phyloP scores from a whole-genome alignment of 2,797 vertebrate genomes.

The Arnoldichthys spilopterus region DNA sequence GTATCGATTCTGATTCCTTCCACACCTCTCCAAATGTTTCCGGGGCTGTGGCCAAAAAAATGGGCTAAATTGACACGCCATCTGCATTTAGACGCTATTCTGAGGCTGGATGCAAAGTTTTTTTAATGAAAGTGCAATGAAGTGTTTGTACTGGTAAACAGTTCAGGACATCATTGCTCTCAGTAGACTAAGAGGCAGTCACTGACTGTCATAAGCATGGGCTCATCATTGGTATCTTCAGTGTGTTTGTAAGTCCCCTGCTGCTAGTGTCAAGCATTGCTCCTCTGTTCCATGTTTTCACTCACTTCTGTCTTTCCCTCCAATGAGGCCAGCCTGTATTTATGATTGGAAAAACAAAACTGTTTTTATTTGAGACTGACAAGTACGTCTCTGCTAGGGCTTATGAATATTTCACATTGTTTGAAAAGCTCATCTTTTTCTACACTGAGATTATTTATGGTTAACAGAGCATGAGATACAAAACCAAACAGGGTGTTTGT shows the following conservation, averaged over 20 bases:
- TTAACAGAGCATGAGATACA: constrained; percentile 53
- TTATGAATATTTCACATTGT: constrained; percentile 56
- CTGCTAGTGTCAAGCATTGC: not conserved
- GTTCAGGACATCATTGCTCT: not conserved
- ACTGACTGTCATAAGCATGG: not conserved
- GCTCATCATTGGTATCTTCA: not conserved
- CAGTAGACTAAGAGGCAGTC: not conserved
- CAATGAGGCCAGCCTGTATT: constrained; percentile 34
- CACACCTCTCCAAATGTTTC: constrained; percentile 72
- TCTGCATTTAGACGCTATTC: constrained; percentile 39
- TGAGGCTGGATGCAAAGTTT: not conserved
- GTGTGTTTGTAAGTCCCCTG: not conserved
- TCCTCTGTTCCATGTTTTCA: constrained; percentile 1
- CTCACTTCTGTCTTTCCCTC: constrained; percentile 14
- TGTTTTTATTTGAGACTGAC: constrained; percentile 42
- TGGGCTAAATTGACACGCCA: constrained; percentile 32
- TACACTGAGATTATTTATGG: constrained; percentile 31
- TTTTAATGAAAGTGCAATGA: not conserved
- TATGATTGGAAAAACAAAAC: constrained; percentile 19
- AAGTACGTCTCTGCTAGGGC: constrained; percentile 24
- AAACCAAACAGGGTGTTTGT: constrained; percentile 28
- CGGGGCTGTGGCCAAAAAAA: constrained; percentile 47
- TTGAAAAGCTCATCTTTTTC: constrained; percentile 48
- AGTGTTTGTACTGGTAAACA: constrained; percentile 16
- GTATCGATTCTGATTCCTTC: constrained; percentile 77